Evolutionary conservation across 1,140 invertebrate genomes (phyloP).

Genomic region (Dinothrombium tinctorium): DNA sequence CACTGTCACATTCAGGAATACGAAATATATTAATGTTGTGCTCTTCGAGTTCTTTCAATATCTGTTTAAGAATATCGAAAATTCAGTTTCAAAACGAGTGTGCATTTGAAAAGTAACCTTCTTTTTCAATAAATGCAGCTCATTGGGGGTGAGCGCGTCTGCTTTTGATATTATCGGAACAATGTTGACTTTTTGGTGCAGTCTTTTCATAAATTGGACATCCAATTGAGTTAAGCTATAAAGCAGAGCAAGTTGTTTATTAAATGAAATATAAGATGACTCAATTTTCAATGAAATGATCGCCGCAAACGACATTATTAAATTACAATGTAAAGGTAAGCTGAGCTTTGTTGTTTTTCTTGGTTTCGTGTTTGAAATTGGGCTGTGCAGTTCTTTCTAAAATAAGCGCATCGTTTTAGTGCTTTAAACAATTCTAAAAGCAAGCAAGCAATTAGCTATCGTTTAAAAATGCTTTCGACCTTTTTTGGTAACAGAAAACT

Average conservation of each 20-base stretch:
- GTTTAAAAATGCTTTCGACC: neutral
- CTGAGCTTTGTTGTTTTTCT: no score
- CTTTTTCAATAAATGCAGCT: conserved; percentile 65
- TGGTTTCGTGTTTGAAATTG: no score
- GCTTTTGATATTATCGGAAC: conserved; percentile 97
- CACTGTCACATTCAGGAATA: conserved; percentile 83
- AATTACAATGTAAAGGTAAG: neutral
- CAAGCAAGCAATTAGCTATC: no score
- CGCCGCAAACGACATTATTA: conserved; percentile 9
- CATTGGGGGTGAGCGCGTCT: conserved; percentile 87
- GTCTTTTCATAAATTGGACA: conserved; percentile 94
- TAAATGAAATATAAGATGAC: no score
- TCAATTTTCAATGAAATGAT: no score
- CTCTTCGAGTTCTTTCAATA: conserved; percentile 30
- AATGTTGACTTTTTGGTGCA: conserved; percentile 88
- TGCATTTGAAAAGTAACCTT: conserved; percentile 35
- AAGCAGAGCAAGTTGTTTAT: conserved; percentile 19
- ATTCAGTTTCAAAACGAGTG: conserved; percentile 11
- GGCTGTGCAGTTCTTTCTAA: neutral
- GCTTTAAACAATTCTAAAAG: conserved; percentile 2
- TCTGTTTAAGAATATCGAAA: conserved; percentile 16
- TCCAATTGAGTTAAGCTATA: conserved; percentile 87
- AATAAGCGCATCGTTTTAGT: neutral
- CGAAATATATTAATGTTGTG: conserved; percentile 57
- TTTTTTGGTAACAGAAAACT: neutral